These are phyloP conservation scores for Callipepla squamata DNA, from an alignment of 2,113 vertebrate genomes.

Conservation along the genomic window DNA sequence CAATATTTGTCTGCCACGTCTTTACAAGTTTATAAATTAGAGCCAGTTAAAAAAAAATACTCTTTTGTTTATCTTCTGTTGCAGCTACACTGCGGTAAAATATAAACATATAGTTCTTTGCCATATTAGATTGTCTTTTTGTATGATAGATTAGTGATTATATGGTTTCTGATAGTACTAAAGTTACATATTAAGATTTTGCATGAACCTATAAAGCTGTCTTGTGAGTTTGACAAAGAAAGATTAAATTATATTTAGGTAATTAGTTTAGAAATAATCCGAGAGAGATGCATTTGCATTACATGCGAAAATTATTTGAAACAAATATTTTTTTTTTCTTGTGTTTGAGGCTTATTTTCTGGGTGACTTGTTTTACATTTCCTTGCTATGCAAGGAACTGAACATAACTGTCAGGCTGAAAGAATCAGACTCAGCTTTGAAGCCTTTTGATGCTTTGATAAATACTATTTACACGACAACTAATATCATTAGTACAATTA, in stretches of 20 bases:
- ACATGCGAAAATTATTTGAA: not conserved
- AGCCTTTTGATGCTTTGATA: not conserved
- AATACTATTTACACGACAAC: not conserved
- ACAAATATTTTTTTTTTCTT: not conserved
- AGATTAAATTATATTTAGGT: not conserved
- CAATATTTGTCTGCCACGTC: too few species aligned
- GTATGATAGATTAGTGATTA: not conserved
- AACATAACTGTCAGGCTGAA: not conserved
- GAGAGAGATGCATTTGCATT: not conserved
- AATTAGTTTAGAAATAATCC: not conserved
- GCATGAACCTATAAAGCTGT: not conserved
- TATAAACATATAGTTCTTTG: not conserved
- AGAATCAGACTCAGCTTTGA: not conserved
- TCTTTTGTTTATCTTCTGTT: not conserved
- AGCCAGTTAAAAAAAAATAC: not conserved
- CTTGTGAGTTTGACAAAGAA: not conserved
- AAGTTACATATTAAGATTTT: not conserved
- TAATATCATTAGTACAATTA: not conserved
- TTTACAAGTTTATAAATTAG: not conserved
- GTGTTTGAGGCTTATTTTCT: not conserved
- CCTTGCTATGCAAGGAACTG: not conserved
- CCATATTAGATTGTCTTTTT: not conserved
- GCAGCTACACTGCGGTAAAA: not conserved
- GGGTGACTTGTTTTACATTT: not conserved
- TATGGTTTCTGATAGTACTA: not conserved